These are phyloP conservation scores for Actinia tenebrosa DNA, from an alignment of 64 coral and sea anemone species.

Conservation along the genomic window DNA sequence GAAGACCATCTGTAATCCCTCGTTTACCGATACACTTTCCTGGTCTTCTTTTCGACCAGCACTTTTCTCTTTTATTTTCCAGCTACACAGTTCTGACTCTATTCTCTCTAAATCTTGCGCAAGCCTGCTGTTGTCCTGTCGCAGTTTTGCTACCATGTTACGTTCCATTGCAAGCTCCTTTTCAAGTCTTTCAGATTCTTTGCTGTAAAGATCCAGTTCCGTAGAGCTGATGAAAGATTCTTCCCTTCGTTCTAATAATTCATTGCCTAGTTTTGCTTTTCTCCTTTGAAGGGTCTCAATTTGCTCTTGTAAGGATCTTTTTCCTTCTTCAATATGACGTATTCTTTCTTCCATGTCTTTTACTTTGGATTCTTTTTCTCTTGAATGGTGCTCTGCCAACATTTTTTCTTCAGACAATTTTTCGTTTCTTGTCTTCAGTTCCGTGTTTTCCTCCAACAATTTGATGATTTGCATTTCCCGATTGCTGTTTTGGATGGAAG, in stretches of 20 bases:
- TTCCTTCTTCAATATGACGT: slow-evolving; percentile 38
- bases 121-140: slow-evolving; percentile 48
- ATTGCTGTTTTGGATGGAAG: slow-evolving; percentile 33
- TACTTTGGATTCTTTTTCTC: slow-evolving; percentile 32
- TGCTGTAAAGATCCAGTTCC: slow-evolving; percentile 42
- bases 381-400: slow-evolving; percentile 40
- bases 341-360: slow-evolving; percentile 25
- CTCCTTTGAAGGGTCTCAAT: slow-evolving; percentile 17
- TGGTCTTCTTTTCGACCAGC: neutral
- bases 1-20: slow-evolving; percentile 1
- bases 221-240: slow-evolving; percentile 10
- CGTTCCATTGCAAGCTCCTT: slow-evolving; percentile 54
- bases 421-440: slow-evolving; percentile 57
- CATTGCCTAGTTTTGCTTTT: slow-evolving; percentile 29
- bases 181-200: slow-evolving; percentile 48
- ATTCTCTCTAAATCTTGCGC: slow-evolving; percentile 25
- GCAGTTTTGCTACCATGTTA: slow-evolving; percentile 50
- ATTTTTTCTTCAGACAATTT: slow-evolving; percentile 60
- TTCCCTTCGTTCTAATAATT: slow-evolving; percentile 31
- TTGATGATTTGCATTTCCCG: slow-evolving; percentile 59
- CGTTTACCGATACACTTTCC: slow-evolving; percentile 19
- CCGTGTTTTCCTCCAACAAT: slow-evolving; percentile 77
- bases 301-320: slow-evolving; percentile 34
- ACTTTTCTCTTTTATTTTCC: neutral
- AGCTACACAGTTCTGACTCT: slow-evolving; percentile 29